Evolutionary conservation across 2,888 invertebrate species (phyloP).

Genomic region (Isotomurus palustris): DNA sequence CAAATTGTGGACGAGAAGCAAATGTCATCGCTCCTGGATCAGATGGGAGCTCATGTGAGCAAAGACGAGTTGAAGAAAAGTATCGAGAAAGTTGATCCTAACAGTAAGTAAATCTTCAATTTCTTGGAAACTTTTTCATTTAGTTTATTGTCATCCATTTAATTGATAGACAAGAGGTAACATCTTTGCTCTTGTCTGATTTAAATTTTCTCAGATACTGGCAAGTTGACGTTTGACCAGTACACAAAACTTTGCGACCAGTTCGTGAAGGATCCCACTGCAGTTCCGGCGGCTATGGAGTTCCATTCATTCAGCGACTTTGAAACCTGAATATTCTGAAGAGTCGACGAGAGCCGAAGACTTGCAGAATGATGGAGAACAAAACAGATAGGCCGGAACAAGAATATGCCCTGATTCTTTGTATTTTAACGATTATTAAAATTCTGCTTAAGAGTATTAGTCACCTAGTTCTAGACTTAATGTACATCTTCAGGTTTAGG

Average conservation of each 20-base stretch:
- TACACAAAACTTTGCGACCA: conserved; percentile 21
- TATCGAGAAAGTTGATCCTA: conserved; percentile 11
- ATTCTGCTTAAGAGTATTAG: too few species aligned
- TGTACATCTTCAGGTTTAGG: too few species aligned
- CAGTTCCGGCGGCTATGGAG: background rate
- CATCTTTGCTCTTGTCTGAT: background rate
- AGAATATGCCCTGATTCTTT: too few species aligned
- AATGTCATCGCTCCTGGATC: conserved; percentile 4
- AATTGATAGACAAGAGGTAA: background rate
- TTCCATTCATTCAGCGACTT: conserved; percentile 20
- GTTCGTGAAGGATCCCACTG: conserved; percentile 21
- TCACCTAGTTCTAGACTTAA: too few species aligned
- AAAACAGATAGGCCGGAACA: too few species aligned
- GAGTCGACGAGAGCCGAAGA: too few species aligned
- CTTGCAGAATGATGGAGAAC: too few species aligned
- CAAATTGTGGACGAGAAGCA: conserved; percentile 11
- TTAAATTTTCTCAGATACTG: conserved; percentile 7
- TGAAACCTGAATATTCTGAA: conserved; percentile 10
- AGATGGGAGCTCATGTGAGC: conserved; percentile 21
- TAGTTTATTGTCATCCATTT: background rate
- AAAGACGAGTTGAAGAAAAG: conserved; percentile 9
- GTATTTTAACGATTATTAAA: too few species aligned
- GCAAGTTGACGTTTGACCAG: conserved; percentile 23
- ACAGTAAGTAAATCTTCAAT: conserved; percentile 5
- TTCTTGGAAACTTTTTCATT: background rate